Evolutionary conservation across 2,888 invertebrate genomes (phyloP), one percentile per base, ranked within the genome.

Genomic region (Sisyra nigra): DNA sequence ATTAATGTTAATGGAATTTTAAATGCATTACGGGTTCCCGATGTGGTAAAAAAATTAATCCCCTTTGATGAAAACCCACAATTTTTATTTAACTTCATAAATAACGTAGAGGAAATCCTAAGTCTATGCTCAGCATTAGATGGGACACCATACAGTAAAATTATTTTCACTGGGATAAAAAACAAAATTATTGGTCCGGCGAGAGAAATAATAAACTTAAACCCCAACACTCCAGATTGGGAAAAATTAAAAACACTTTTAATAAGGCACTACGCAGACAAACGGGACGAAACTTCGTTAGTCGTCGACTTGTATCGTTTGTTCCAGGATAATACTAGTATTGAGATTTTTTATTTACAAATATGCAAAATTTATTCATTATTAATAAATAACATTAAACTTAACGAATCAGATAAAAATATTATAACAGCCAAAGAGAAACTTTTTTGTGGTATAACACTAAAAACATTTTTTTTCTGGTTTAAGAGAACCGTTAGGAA

Each of bases 401-500:
- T 49, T 15, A 48, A 51, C 6, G 50, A 52, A 36, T 24, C 3
- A 3, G 44, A 51, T 31, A 2, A 6, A 17, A 48, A 45, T 7
- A 49, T 52, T 15, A 44, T 52, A 1, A n/a, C 14, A 6, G 48
- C 49, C 13, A 51, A 52, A 44, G 35, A 47, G 32, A 31, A 36
- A 7, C 35, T 51, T 2, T 52, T 42, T 38, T 14, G 47, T 7
- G 48, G 50, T 46, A 49, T 51, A 47, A 51, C 49, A 30, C 41
- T 51, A 10, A 52, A 51, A 34, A 32, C 35, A 2, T 51, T 51
- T 31, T 13, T 51, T n/a, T 45, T 36, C 2, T 48, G 49, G 3
- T 36, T 51, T 6, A 49, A 41, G n/a, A 30, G 51, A 51, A 49
- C 51, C 50, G 3, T 29, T 50, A 10, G 49, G 51, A 8, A 46